Base-by-base conservation (phyloP, 2,888 invertebrate species). In the Ectropis crepuscularia region DNA sequence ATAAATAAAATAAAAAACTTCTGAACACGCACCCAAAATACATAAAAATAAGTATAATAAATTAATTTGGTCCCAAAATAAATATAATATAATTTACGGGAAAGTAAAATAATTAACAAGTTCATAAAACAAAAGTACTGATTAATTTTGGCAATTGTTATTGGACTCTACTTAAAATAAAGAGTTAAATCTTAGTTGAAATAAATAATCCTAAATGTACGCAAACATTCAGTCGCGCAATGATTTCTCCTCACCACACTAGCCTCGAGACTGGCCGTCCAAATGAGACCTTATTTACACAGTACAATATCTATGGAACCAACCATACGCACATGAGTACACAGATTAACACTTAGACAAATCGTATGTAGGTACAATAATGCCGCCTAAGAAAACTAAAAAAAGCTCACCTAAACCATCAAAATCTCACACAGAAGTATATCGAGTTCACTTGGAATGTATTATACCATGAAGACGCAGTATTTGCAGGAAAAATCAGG, bases 11-110 rank as follows among this genome's bases (percentile, higher is more conserved):
- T 90, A 91, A 82, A 48, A 85, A 88, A 89, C 83, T 86, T 86
- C 85, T 88, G 86, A 90, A 90, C 88, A 90, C 84, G 82, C 90
- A 89, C 86, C 85, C 83, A 85, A 88, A 64, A 88, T 89, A 88
- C 87, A 87, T 88, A 89, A 92, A 76, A 85, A 63, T 80, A 81
- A 82, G 87, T 79, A 86, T 86, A 92, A 92, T 92, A 92, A 92
- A 92, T 90, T 90, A 90, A 90, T 92, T 93, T 93, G 90, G 90
- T 93, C 93, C 92, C 92, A 84, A 92, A 91, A 93, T 92, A 91
- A 92, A 91, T 91, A 89, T 87, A 28, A 28, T 28, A 90, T 87
- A 89, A 88, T 87, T 86, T 89, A 88, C 88, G 77, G 64, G 81
- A 83, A 87, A 86, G 82, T 79, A 80, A 82, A 85, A 79, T 82